phyloP scores from a whole-genome alignment of 1,140 invertebrate genomes.

The Hycleus phaleratus region DNA sequence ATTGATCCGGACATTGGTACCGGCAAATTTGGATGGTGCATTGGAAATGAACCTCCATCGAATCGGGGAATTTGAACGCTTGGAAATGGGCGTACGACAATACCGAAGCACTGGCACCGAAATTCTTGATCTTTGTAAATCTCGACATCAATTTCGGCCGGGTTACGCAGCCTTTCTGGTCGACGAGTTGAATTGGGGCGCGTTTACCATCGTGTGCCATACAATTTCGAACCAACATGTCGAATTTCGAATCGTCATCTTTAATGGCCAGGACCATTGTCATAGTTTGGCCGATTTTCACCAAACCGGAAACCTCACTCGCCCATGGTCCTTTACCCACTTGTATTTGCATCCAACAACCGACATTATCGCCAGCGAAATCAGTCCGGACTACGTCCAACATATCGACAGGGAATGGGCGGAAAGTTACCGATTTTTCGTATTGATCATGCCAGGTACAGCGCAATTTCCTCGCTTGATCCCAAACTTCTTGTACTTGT shows the following conservation, averaged over 20 bases:
- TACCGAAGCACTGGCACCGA: slow-evolving; percentile 84
- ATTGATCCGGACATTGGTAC: slow-evolving; percentile 87
- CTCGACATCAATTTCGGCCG: slow-evolving; percentile 87
- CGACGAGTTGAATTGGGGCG: slow-evolving; percentile 89
- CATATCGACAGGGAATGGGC: slow-evolving; percentile 94
- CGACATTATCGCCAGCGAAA: slow-evolving; percentile 91
- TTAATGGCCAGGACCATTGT: slow-evolving; percentile 95
- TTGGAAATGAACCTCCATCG: slow-evolving; percentile 94
- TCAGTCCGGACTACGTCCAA: slow-evolving; percentile 86
- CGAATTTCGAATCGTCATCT: slow-evolving; percentile 92
- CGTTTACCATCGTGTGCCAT: slow-evolving; percentile 91
- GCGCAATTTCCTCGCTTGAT: slow-evolving; percentile 83
- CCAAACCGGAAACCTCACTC: slow-evolving; percentile 86
- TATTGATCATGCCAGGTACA: slow-evolving; percentile 96
- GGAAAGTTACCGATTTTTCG: slow-evolving; percentile 90
- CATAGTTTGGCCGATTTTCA: slow-evolving; percentile 95
- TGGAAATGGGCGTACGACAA: slow-evolving; percentile 89
- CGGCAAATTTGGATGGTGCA: slow-evolving; percentile 92
- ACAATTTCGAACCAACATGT: slow-evolving; percentile 91
- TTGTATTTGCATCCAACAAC: slow-evolving; percentile 92
- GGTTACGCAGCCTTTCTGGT: slow-evolving; percentile 86
- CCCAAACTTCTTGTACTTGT: slow-evolving; percentile 93
- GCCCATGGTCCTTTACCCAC: slow-evolving; percentile 95
- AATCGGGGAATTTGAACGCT: slow-evolving; percentile 93
- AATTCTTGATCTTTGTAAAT: slow-evolving; percentile 94